Evolutionary conservation across 2,888 invertebrate species (phyloP), one percentile per base, ranked within the genome.

Genomic region (Antheraea assamensis): DNA sequence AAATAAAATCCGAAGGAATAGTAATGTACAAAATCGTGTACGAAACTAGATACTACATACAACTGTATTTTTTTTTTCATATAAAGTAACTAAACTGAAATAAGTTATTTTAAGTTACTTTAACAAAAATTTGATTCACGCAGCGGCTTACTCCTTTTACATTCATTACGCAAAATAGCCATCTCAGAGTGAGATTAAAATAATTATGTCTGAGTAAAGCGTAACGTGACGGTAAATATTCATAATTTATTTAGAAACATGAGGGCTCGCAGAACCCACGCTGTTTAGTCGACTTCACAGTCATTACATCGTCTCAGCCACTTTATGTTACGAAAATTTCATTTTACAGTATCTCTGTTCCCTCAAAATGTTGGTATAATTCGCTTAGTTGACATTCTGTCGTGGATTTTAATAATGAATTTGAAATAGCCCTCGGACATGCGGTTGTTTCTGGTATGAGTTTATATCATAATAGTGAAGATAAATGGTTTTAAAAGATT

Each of bases 181-280:
- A 83, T 90, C 90, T 87, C 84, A 81, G 86, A 87, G 88, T 87
- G 84, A 88, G 89, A 92, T 92, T 92, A 91, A 91, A 92, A 90
- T 92, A 92, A 92, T 91, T 88, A 89, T 86, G 88, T 88, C 89
- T 83, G 87, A 88, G 91, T 90, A 91, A 90, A 90, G 86, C 88
- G 86, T 90, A 87, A 88, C 87, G 87, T 90, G 87, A 87, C 87
- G 87, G 90, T 92, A 91, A 91, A 93, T 92, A 92, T 92, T 92
- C 90, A 92, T 91, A 90, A 92, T 92, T 92, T 92, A 92, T 91
- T 91, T 88, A 88, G 89, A 90, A 90, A 88, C 90, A 91, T 88
- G 89, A 90, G 90, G 91, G 89, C 86, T 81, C 81, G 84, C 84
- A 81, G 82, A 81, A 80, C 85, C 85, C 83, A 78, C 84, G 81